A percentile compares a stretch with the other conserved stretches of the same genome.
Conservation (phyloP, 2,113 vertebrate genomes). For the Grammatotria lemairii region DNA sequence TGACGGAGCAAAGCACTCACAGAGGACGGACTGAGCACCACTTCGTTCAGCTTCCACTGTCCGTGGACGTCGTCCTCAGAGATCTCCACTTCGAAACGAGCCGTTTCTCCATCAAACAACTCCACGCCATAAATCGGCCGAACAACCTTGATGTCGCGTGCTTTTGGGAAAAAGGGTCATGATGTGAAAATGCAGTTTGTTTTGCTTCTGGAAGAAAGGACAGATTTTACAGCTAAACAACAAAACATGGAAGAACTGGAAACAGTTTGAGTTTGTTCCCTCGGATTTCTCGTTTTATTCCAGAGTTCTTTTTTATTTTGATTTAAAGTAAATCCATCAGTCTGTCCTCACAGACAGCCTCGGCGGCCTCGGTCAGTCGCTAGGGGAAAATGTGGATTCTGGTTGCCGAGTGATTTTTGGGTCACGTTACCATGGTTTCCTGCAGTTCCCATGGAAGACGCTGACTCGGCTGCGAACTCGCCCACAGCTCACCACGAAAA, state of each 20-base stretch:
- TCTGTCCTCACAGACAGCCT: neutral
- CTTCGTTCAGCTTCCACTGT: slow-evolving; percentile 91
- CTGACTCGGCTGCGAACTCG: neutral
- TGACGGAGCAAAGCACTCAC: slow-evolving; percentile 59
- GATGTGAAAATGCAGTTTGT: neutral
- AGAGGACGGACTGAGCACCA: slow-evolving; percentile 80
- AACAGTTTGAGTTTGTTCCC: neutral
- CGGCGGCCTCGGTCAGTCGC: neutral
- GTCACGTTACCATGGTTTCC: neutral
- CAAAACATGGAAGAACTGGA: neutral
- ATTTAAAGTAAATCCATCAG: neutral
- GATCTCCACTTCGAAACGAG: slow-evolving; percentile 93
- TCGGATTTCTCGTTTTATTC: neutral
- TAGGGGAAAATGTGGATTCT: neutral
- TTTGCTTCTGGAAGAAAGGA: neutral
- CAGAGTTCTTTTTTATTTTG: neutral
- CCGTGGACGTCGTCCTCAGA: slow-evolving; percentile 89
- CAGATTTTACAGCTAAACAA: neutral
- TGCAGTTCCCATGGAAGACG: neutral
- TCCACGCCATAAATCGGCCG: slow-evolving; percentile 91
- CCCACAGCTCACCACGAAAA: neutral
- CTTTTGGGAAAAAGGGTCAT: slow-evolving; percentile 41
- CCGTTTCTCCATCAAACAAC: slow-evolving; percentile 93
- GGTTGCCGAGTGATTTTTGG: neutral
- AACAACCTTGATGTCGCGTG: slow-evolving; percentile 88